These are phyloP conservation scores for Schizopygopsis pylzovi DNA, from an alignment of 2,797 vertebrate species.

Conservation along the genomic window DNA sequence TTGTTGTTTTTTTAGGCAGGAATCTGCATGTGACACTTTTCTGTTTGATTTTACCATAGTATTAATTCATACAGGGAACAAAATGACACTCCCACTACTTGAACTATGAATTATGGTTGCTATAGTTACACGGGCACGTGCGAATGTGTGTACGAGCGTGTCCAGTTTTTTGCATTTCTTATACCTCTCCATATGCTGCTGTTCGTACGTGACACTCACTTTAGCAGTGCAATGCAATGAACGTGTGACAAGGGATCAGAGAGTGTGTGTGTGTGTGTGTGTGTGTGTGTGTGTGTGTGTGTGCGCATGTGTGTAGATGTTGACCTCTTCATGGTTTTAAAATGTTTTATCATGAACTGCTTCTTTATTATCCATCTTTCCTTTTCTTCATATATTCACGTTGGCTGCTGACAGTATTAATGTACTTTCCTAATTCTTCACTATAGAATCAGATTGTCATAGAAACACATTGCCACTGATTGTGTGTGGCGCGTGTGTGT, in stretches of 20 bases:
- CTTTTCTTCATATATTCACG: constrained; percentile 30
- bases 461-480: constrained; percentile 41
- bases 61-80: constrained; percentile 61
- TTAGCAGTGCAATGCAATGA: constrained; percentile 61
- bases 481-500: constrained; percentile 32
- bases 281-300: constrained; percentile 39
- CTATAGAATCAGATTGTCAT: constrained; percentile 53
- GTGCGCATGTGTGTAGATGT: constrained; percentile 37
- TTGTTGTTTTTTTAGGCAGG: constrained; percentile 61
- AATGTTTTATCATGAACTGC: constrained; percentile 57
- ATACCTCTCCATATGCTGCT: constrained; percentile 54
- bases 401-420: constrained; percentile 59
- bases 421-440: constrained; percentile 49
- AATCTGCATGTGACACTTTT: constrained; percentile 76
- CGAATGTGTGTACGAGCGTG: constrained; percentile 18
- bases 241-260: constrained; percentile 4
- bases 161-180: constrained; percentile 33
- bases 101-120: constrained; percentile 21
- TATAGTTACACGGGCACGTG: background rate
- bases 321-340: constrained; percentile 59
- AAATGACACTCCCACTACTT: constrained; percentile 43
- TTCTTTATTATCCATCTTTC: constrained; percentile 51
- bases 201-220: constrained; percentile 53
- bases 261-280: constrained; percentile 5
- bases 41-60: constrained; percentile 68